Percentiles rank a stretch among this genome's conserved stretches.
These are phyloP conservation scores for Cynaeus angustus DNA, from an alignment of 2,888 invertebrate genomes.

Conservation along the genomic window DNA sequence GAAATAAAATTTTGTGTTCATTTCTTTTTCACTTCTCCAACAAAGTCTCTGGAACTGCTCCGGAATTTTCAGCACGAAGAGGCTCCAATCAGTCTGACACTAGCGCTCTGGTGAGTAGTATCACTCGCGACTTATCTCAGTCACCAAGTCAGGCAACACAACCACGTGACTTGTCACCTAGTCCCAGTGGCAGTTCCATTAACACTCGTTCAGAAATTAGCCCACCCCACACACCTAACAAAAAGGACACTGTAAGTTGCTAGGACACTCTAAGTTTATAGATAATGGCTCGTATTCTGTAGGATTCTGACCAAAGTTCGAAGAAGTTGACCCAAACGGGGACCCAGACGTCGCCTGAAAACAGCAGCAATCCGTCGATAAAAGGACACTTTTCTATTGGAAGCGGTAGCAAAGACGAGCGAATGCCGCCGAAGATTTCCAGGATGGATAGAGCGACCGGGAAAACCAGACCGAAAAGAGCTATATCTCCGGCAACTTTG, in stretches of 20 bases:
- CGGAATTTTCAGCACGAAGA: conserved; percentile 71
- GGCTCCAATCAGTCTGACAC: conserved; percentile 77
- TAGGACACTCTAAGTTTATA: conserved; percentile 62
- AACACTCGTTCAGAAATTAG: conserved; percentile 74
- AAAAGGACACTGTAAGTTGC: conserved; percentile 65
- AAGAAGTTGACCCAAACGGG: conserved; percentile 77
- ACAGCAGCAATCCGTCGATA: conserved; percentile 63
- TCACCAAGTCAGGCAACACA: conserved; percentile 74
- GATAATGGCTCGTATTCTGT: too few relatives aligned
- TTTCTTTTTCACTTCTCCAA: too few relatives aligned
- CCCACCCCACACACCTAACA: conserved; percentile 72
- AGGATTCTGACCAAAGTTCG: conserved; percentile 69
- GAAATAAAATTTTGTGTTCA: background rate
- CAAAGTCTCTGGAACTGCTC: conserved; percentile 70
- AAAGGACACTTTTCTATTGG: conserved; percentile 78
- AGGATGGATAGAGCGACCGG: conserved; percentile 74
- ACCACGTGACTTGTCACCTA: conserved; percentile 74
- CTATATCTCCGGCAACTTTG: conserved; percentile 69
- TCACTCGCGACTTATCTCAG: conserved; percentile 77
- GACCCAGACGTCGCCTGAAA: conserved; percentile 83
- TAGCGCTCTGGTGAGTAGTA: conserved; percentile 77
- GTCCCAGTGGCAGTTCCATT: conserved; percentile 74
- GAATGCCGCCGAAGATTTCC: conserved; percentile 74
- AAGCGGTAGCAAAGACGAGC: conserved; percentile 73
- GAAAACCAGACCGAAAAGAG: conserved; percentile 72